Base-by-base conservation (phyloP, 2,113 vertebrate genomes). In the Glaucomys volans region DNA sequence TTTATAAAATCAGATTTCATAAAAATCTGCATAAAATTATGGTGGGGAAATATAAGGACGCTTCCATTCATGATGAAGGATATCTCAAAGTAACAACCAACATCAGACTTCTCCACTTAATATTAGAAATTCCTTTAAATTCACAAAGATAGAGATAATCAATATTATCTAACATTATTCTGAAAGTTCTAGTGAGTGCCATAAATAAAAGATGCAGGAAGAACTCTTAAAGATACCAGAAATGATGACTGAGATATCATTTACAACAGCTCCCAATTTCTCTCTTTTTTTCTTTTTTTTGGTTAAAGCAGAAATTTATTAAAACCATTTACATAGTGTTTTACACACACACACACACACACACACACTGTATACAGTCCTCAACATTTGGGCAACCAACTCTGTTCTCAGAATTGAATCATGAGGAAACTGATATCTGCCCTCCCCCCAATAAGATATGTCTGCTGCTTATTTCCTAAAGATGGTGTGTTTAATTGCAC, bases 21-120 rank as follows among this genome's bases (percentile, higher is more conserved):
- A 71, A 90, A 92, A 92, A 85, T 30, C 5, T 67, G 1, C 66
- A 86, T 50, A 62, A 87, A 91, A 72, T 67, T 87, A 62, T 89
- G 35, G 42, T 52, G 12, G 57, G n/a, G 67, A 47, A 47, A 62
- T 10, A 40, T 42, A 91, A 80, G 44, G 57, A 76, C 32, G 35
- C 17, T 52, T 88, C 7, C 50, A 62, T 67, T 69, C 42, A 57
- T 40, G 37, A 82, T 40, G 87, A 87, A 95, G 37, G 35, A 44
- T 30, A 84, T 64, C 76, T 93, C n/a, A 52, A 87, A 83, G 47
- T 35, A 80, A 64, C 1, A 62, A 80, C n/a, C 1, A 62, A 37
- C 13, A 83, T 47, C 37, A 64, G 40, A 79, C 14, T 77, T 83
- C 24, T 8, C n/a, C 87, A n/a, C 40, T 11, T 44, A 80, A 95